These are phyloP conservation scores for Tineola bisselliella DNA, from an alignment of 2,888 invertebrate species.

Conservation along the genomic window DNA sequence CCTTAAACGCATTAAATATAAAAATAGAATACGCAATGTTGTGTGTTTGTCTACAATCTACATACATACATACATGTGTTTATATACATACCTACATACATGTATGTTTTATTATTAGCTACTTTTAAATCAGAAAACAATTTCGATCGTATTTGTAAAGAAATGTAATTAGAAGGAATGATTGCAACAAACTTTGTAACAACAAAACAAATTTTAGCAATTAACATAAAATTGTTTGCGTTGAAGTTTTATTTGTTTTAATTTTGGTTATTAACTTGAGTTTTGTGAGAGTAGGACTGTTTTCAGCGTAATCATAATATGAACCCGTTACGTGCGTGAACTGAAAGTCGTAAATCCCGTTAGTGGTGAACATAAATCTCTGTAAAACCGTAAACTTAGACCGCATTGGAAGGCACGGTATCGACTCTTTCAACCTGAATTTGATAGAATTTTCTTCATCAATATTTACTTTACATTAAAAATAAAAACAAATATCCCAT, in stretches of 20 bases:
- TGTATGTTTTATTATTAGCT: too few relatives aligned
- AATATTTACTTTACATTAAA: too few relatives aligned
- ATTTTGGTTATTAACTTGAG: too few relatives aligned
- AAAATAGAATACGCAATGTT: neutral
- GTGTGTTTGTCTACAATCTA: neutral
- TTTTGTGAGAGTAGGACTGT: neutral
- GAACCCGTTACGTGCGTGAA: conserved; percentile 31
- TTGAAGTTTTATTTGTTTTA: too few relatives aligned
- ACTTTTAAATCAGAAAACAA: too few relatives aligned
- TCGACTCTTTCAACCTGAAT: conserved; percentile 33
- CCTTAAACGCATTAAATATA: neutral
- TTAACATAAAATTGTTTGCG: too few relatives aligned
- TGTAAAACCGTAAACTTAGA: conserved; percentile 35
- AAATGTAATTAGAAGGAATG: too few relatives aligned
- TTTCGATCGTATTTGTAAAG: too few relatives aligned
- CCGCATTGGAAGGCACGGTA: conserved; percentile 37
- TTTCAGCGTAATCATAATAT: conserved; percentile 9
- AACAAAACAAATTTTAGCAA: too few relatives aligned
- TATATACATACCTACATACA: neutral
- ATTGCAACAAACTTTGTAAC: too few relatives aligned
- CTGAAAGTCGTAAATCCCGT: conserved; percentile 45
- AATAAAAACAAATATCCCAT: too few relatives aligned
- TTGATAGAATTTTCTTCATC: neutral
- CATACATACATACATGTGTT: neutral
- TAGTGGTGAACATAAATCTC: conserved; percentile 43